Conservation (phyloP, 1,140 invertebrate genomes). For the Apis dorsata region DNA sequence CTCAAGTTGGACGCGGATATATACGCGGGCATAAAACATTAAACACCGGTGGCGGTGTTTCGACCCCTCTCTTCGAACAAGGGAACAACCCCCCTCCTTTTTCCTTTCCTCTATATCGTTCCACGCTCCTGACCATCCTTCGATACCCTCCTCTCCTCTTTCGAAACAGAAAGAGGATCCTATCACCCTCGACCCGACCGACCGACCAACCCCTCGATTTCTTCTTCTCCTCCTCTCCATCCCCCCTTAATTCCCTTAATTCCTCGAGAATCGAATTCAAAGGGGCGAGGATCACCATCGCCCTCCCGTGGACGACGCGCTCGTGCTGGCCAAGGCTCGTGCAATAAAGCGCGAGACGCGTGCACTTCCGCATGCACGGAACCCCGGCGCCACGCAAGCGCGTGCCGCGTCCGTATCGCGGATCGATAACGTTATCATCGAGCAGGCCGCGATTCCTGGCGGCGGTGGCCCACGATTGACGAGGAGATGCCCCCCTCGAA, state of each 20-base stretch:
- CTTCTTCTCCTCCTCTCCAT: too few species aligned
- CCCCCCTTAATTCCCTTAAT: too few species aligned
- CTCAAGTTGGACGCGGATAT: constrained; percentile 46
- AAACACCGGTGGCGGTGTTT: constrained; percentile 24
- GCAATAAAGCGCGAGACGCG: constrained; percentile 60
- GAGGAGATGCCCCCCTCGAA: not conserved
- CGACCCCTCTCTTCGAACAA: not conserved
- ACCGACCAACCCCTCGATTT: not conserved
- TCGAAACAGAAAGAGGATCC: not conserved
- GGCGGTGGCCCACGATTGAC: not conserved
- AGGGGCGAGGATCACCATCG: constrained; percentile 47
- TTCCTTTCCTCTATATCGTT: constrained; percentile 11
- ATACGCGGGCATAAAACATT: constrained; percentile 40
- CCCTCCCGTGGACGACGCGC: constrained; percentile 29
- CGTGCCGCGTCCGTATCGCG: constrained; percentile 47
- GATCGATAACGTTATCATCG: constrained; percentile 54
- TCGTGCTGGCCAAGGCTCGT: constrained; percentile 55
- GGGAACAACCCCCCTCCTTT: not conserved
- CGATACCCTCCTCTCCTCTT: not conserved
- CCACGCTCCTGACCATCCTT: constrained; percentile 17
- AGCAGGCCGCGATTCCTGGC: constrained; percentile 19
- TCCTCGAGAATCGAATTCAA: too few species aligned
- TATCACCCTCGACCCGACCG: not conserved
- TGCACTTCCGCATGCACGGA: constrained; percentile 61
- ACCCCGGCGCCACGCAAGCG: constrained; percentile 47